Base-by-base conservation (phyloP, 1,140 invertebrate genomes). In the Goniozus legneri region DNA sequence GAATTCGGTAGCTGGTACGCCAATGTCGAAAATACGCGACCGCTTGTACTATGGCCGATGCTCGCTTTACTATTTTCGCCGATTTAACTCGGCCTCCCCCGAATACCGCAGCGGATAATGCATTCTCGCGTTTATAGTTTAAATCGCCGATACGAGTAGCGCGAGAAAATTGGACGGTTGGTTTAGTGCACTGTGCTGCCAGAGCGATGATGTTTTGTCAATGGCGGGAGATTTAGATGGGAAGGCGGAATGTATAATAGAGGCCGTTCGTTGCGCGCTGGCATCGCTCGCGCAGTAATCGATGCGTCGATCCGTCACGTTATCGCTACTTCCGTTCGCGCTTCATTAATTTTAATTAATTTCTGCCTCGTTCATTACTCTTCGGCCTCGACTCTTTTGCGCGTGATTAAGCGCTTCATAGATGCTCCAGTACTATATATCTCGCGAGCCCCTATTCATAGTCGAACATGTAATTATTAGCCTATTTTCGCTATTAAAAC, bases 31-130 rank as follows among this genome's bases (percentile, higher is more conserved):
- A n/a, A n/a, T n/a, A n/a, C n/a, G n/a, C n/a, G n/a, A n/a, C n/a
- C n/a, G n/a, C n/a, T n/a, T n/a, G n/a, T n/a, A n/a, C n/a, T n/a
- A n/a, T n/a, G n/a, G n/a, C n/a, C n/a, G n/a, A n/a, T n/a, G n/a
- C n/a, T n/a, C n/a, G 58, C 66, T 72, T 63, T 34, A 52, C 58
- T 60, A 69, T 68, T 69, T 69, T 68, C 62, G 48, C 44, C 60
- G 59, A 65, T 59, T 63, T 63, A 54, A 52, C 42, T 39, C 14
- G 2, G 20, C 15, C 39, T n/a, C n/a, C 20, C 44, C 14, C 48
- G 15, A 8, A 18, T 19, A 19, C 14, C 30, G 19, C 24, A 7
- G 39, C 49, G 44, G 35, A 65, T 68, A 63, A 66, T 65, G 62
- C 49, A 61, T 67, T 69, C 64, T 61, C 57, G 54, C 60, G n/a